A percentile compares a stretch with the other conserved stretches of the same genome.
These are phyloP conservation scores for Hydrolagus affinis DNA, from an alignment of 2,113 vertebrate genomes.

Conservation along the genomic window DNA sequence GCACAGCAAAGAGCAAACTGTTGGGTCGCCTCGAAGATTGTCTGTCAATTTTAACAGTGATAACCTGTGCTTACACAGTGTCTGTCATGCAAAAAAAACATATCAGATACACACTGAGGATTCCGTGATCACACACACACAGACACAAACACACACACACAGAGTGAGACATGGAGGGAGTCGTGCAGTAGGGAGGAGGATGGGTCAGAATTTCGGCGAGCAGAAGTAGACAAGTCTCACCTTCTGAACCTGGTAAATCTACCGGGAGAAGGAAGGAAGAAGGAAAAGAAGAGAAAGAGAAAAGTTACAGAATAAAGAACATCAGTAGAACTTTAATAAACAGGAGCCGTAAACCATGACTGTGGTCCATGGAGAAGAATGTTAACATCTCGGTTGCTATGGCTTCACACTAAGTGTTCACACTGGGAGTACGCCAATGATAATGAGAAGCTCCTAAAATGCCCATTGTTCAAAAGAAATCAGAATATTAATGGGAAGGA, in stretches of 20 bases:
- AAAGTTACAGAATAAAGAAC: conserved; percentile 4
- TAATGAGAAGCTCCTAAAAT: too few species aligned
- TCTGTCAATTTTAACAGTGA: too few species aligned
- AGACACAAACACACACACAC: neutral
- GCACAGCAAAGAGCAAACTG: neutral
- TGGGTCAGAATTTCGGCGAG: neutral
- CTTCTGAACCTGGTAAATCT: conserved; percentile 98
- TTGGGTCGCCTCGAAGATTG: too few species aligned
- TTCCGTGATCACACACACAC: neutral
- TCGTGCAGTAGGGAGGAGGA: conserved; percentile 18
- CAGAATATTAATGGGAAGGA: too few species aligned
- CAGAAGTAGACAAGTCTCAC: conserved; percentile 44
- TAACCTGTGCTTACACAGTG: too few species aligned
- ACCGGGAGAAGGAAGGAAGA: conserved; percentile 37
- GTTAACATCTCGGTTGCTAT: too few species aligned
- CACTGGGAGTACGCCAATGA: too few species aligned
- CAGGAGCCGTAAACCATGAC: neutral
- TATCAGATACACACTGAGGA: neutral
- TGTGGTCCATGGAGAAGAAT: too few species aligned
- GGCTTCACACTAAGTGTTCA: too few species aligned
- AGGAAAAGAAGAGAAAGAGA: conserved; percentile 39
- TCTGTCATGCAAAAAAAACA: too few species aligned
- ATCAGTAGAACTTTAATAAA: neutral
- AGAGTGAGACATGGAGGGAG: neutral
- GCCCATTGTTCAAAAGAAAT: too few species aligned